These are phyloP conservation scores for Tribolium freemani DNA, from an alignment of 2,888 invertebrate genomes.

Conservation along the genomic window DNA sequence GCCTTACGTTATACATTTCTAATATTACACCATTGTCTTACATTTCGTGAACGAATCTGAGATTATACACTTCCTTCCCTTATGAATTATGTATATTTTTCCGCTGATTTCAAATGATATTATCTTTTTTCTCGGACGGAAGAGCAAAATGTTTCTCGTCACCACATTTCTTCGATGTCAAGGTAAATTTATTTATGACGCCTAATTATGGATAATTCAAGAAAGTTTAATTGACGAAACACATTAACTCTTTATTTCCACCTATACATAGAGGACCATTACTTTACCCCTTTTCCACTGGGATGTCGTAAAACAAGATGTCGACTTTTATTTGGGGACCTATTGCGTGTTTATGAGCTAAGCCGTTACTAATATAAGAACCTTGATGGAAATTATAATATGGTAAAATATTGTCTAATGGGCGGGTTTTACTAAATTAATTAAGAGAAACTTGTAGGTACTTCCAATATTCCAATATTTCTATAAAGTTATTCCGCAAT, in stretches of 20 bases:
- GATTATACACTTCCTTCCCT: constrained; percentile 42
- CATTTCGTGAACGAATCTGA: constrained; percentile 43
- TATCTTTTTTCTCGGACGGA: constrained; percentile 8
- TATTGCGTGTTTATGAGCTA: constrained; percentile 25
- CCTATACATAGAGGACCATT: constrained; percentile 3
- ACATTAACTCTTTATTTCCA: constrained; percentile 1
- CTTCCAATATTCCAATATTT: no score
- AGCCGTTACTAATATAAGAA: constrained; percentile 21
- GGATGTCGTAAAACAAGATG: constrained; percentile 24
- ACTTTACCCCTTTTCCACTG: constrained; percentile 13
- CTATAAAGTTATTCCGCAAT: no score
- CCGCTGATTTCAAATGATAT: constrained; percentile 37
- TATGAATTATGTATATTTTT: constrained; percentile 45
- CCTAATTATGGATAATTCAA: constrained; percentile 10
- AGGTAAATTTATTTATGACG: constrained; percentile 4
- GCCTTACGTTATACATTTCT: constrained; percentile 46
- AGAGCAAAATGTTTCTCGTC: background rate
- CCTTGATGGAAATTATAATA: background rate
- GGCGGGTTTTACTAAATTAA: background rate
- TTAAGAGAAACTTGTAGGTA: background rate
- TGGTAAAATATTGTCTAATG: background rate
- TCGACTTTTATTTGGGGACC: constrained; percentile 14
- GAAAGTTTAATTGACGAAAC: constrained; percentile 12
- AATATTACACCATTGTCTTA: constrained; percentile 46
- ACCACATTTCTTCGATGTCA: background rate